A percentile compares a stretch with the other conserved stretches of the same genome.
phyloP scores from a whole-genome alignment of 2,888 invertebrate species.

The Chirona hameri region DNA sequence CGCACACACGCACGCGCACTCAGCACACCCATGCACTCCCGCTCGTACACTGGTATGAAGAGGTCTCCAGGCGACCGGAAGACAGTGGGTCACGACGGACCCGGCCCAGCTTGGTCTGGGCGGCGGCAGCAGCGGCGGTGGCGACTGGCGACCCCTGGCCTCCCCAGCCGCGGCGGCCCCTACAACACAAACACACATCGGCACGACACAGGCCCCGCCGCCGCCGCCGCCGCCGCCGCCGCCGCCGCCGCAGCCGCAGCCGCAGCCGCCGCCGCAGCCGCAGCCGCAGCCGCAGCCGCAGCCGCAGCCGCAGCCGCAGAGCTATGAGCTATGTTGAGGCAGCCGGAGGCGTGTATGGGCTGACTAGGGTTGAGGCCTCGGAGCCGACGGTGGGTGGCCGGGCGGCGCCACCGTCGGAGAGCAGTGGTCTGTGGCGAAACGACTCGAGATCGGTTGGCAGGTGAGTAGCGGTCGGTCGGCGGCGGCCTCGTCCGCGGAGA shows the following conservation, averaged over 20 bases:
- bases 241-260: not conserved
- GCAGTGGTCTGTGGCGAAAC: conserved; percentile 60
- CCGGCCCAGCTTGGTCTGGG: not conserved
- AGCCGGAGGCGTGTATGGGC: not conserved
- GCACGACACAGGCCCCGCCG: no score
- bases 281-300: not conserved
- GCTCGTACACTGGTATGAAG: not conserved
- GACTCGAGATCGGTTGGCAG: conserved; percentile 66
- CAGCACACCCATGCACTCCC: no score
- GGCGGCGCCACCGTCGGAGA: conserved; percentile 33
- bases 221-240: not conserved
- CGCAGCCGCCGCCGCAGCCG: not conserved
- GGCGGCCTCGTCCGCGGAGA: conserved; percentile 75
- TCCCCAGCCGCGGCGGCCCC: no score
- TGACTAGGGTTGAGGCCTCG: conserved; percentile 12
- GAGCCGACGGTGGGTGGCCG: not conserved
- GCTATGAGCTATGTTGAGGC: not conserved
- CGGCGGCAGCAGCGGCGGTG: not conserved
- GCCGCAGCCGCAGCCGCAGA: not conserved
- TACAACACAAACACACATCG: no score
- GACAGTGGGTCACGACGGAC: not conserved
- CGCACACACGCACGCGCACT: not conserved
- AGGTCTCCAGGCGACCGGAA: not conserved
- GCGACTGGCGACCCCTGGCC: no score
- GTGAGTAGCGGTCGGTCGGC: conserved; percentile 35